Evolutionary conservation across 2,797 vertebrate species (phyloP).

Genomic region (Artibeus lituratus): DNA sequence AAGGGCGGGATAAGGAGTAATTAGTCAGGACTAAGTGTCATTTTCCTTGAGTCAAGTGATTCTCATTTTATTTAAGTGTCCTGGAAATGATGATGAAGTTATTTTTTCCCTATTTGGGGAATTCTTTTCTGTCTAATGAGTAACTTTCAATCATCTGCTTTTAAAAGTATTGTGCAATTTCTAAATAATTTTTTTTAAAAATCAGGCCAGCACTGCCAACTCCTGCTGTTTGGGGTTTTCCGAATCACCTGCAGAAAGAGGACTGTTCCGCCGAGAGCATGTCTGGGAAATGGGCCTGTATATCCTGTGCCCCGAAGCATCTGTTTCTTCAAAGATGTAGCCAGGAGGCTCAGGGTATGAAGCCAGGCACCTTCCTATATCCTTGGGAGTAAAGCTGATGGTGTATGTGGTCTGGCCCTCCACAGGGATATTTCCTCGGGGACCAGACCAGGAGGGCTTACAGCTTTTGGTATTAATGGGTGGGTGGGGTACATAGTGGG

Average conservation of each 20-base stretch:
- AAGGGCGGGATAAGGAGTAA: neutral
- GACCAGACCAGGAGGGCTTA: slow-evolving; percentile 59
- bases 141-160: slow-evolving; percentile 40
- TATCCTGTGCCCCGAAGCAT: slow-evolving; percentile 72
- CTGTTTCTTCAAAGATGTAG: slow-evolving; percentile 64
- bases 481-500: slow-evolving; percentile 69
- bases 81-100: slow-evolving; percentile 25
- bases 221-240: slow-evolving; percentile 41
- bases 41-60: slow-evolving; percentile 54
- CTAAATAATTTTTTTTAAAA: slow-evolving; percentile 25
- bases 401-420: slow-evolving; percentile 62
- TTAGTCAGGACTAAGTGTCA: neutral
- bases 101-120: slow-evolving; percentile 20
- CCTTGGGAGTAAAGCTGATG: slow-evolving; percentile 77
- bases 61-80: slow-evolving; percentile 63
- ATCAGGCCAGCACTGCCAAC: slow-evolving; percentile 60
- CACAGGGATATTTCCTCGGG: neutral
- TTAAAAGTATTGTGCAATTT: slow-evolving; percentile 55
- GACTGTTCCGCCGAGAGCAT: neutral
- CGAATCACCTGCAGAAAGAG: neutral
- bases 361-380: slow-evolving; percentile 62
- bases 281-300: slow-evolving; percentile 54
- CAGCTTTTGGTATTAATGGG: slow-evolving; percentile 61
- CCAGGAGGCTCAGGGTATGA: slow-evolving; percentile 70
- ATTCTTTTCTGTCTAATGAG: slow-evolving; percentile 52